A percentile compares a stretch with the other conserved stretches of the same genome.
Conservation (phyloP, 2,888 invertebrate species). For the Apantesis nais region DNA sequence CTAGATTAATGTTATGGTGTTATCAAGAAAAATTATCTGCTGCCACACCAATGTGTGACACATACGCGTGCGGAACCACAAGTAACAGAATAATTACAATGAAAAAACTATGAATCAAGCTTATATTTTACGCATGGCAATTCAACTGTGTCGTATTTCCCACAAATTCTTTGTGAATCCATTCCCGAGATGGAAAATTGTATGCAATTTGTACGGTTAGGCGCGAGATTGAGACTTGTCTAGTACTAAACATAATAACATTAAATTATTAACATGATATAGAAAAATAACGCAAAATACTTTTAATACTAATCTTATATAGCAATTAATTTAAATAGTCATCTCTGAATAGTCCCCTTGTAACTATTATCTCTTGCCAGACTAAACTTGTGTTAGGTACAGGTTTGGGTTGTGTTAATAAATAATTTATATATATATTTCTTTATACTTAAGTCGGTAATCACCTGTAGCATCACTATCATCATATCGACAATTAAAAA, state of each 20-base stretch:
- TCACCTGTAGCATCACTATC: slow-evolving; percentile 37
- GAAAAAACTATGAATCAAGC: too few species aligned
- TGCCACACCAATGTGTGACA: too few species aligned
- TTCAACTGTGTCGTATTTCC: too few species aligned
- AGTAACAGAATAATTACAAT: too few species aligned
- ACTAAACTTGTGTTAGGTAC: not conserved
- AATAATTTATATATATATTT: slow-evolving; percentile 31
- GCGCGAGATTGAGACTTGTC: not conserved
- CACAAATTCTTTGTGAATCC: too few species aligned
- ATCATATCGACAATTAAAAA: slow-evolving; percentile 30
- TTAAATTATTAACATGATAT: not conserved
- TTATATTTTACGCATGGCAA: too few species aligned
- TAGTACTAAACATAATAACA: not conserved
- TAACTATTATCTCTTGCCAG: not conserved
- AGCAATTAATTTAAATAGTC: not conserved
- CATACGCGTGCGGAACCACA: too few species aligned
- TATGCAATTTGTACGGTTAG: too few species aligned
- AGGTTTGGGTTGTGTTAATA: slow-evolving; percentile 21
- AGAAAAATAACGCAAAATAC: too few species aligned
- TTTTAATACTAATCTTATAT: too few species aligned
- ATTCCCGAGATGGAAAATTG: too few species aligned
- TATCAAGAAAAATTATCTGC: too few species aligned
- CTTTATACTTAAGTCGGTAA: slow-evolving; percentile 18
- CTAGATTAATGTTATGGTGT: not conserved
- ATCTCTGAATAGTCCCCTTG: not conserved